These are phyloP conservation scores for Apotomis turbidana DNA, from an alignment of 2,888 invertebrate species.

Conservation along the genomic window DNA sequence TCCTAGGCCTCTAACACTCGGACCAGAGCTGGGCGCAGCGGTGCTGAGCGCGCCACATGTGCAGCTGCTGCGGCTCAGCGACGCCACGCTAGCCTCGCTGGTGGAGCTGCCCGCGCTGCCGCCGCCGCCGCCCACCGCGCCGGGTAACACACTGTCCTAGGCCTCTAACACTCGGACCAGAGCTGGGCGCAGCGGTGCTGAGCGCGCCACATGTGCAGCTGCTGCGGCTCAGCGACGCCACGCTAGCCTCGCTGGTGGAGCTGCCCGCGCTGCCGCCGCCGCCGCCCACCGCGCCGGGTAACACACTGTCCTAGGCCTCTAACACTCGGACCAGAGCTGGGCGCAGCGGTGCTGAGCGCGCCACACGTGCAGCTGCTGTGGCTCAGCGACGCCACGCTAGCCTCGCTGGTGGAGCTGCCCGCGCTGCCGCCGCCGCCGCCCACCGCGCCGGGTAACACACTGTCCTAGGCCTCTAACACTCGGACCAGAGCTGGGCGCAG, in stretches of 20 bases:
- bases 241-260: slow-evolving; percentile 95
- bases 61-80: too few species aligned
- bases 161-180: slow-evolving; percentile 85
- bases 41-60: slow-evolving; percentile 95
- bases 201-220: slow-evolving; percentile 93
- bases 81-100: too few species aligned
- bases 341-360: slow-evolving; percentile 88
- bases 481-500: too few species aligned
- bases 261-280: slow-evolving; percentile 89
- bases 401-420: too few species aligned
- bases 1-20: slow-evolving; percentile 59
- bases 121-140: slow-evolving; percentile 62
- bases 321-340: too few species aligned
- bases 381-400: too few species aligned
- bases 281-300: slow-evolving; percentile 59
- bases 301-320: neutral
- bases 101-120: slow-evolving; percentile 85
- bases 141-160: slow-evolving; percentile 77
- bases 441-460: too few species aligned
- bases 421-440: too few species aligned
- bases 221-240: slow-evolving; percentile 91
- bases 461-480: too few species aligned
- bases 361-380: slow-evolving; percentile 85
- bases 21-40: slow-evolving; percentile 90
- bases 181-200: slow-evolving; percentile 92